phyloP scores from a whole-genome alignment of 37 sponge, comb jelly and placozoan species.

The Spongilla lacustris region DNA sequence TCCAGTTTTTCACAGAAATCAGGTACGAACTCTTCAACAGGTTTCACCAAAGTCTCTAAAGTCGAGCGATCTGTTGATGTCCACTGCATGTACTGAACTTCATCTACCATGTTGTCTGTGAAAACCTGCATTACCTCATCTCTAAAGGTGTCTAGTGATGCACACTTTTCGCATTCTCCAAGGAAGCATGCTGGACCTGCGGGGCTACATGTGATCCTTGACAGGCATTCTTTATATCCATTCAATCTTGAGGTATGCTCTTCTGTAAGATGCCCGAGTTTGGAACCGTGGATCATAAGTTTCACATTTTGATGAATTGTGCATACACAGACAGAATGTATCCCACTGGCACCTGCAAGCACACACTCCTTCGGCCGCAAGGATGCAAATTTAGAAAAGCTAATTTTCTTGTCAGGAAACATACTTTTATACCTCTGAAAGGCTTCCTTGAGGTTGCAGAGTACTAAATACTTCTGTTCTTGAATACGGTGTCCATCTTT shows the following conservation, averaged over 20 bases:
- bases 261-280: not conserved
- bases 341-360: conserved; percentile 50
- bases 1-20: conserved; percentile 32
- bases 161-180: conserved; percentile 15
- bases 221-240: not conserved
- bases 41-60: conserved; percentile 13
- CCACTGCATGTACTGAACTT: conserved; percentile 11
- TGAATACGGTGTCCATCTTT: conserved; percentile 5
- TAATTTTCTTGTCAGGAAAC: conserved; percentile 21
- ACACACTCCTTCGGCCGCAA: conserved; percentile 45
- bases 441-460: conserved; percentile 51
- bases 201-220: not conserved
- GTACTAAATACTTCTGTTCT: conserved; percentile 48
- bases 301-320: conserved; percentile 44
- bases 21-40: conserved; percentile 11
- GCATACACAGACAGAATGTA: conserved; percentile 63
- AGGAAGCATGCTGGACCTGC: conserved; percentile 17
- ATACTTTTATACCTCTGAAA: conserved; percentile 20
- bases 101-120: conserved; percentile 13
- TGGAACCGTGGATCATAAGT: conserved; percentile 17
- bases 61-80: conserved; percentile 24
- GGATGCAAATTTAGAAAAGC: conserved; percentile 60
- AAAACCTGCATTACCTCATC: not conserved
- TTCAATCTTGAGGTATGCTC: conserved; percentile 2
- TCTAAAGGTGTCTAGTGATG: not conserved